Evolutionary conservation across 2,113 vertebrate genomes (phyloP).

Genomic region (Eubucco bourcierii): DNA sequence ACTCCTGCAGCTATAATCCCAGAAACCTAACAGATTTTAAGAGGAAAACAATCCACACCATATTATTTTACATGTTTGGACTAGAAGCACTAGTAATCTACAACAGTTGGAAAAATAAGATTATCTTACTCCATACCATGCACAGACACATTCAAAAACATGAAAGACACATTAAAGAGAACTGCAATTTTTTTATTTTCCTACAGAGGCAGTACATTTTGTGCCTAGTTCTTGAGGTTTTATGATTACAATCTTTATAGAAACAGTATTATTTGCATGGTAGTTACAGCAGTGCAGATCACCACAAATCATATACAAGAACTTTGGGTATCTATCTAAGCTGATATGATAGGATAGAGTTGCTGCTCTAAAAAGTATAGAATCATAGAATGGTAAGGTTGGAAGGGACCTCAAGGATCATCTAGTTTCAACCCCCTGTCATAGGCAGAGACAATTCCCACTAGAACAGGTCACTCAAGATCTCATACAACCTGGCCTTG

Average conservation of each 20-base stretch:
- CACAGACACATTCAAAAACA: neutral
- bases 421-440: too few species aligned
- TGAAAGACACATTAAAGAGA: neutral
- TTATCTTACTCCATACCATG: neutral
- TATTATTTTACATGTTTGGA: neutral
- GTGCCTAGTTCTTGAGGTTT: neutral
- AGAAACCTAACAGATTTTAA: neutral
- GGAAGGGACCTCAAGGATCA: too few species aligned
- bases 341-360: neutral
- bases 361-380: neutral
- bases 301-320: neutral
- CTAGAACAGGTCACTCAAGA: too few species aligned
- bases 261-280: neutral
- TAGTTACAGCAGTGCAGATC: neutral
- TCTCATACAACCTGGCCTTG: too few species aligned
- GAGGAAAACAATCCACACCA: neutral
- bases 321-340: neutral
- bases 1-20: neutral
- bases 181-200: neutral
- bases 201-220: neutral
- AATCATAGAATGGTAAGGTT: too few species aligned
- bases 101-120: neutral
- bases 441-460: too few species aligned
- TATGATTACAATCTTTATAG: neutral
- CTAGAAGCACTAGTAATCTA: neutral